Evolutionary conservation across 2,797 vertebrate species (phyloP).

Genomic region (Enteromius fasciolatus): DNA sequence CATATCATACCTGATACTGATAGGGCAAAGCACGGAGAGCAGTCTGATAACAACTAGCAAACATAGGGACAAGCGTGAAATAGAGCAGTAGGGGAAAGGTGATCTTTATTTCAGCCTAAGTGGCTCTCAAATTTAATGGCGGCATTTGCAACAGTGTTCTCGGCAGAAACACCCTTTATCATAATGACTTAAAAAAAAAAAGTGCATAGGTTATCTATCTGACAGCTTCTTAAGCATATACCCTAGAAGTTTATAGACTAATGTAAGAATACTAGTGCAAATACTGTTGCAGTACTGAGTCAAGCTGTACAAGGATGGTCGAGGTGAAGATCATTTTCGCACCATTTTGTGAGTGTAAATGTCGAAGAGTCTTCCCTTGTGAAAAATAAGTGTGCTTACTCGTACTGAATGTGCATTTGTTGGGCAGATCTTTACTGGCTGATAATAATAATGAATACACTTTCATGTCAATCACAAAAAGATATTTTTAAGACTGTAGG

Average conservation of each 20-base stretch:
- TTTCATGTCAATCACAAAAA: not conserved
- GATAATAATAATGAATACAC: not conserved
- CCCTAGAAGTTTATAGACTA: not conserved
- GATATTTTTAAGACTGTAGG: not conserved
- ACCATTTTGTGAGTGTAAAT: not conserved
- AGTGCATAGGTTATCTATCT: not conserved
- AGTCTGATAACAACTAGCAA: conserved; percentile 2
- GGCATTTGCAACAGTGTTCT: not conserved
- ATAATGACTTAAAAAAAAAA: not conserved
- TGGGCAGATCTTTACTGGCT: too few species aligned
- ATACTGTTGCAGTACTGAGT: not conserved
- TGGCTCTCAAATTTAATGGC: not conserved
- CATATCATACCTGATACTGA: not conserved
- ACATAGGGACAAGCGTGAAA: conserved; percentile 6
- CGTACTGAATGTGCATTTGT: too few species aligned
- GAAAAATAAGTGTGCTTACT: too few species aligned
- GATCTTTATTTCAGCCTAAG: not conserved
- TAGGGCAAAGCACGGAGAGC: conserved; percentile 4
- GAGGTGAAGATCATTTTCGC: not conserved
- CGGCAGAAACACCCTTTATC: not conserved
- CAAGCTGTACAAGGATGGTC: not conserved
- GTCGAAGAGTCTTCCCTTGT: too few species aligned
- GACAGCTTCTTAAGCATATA: not conserved
- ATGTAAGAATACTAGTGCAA: not conserved
- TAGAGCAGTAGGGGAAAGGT: conserved; percentile 11